Evolutionary conservation across 1,140 invertebrate species (phyloP).

Genomic region (Hycleus phaleratus): DNA sequence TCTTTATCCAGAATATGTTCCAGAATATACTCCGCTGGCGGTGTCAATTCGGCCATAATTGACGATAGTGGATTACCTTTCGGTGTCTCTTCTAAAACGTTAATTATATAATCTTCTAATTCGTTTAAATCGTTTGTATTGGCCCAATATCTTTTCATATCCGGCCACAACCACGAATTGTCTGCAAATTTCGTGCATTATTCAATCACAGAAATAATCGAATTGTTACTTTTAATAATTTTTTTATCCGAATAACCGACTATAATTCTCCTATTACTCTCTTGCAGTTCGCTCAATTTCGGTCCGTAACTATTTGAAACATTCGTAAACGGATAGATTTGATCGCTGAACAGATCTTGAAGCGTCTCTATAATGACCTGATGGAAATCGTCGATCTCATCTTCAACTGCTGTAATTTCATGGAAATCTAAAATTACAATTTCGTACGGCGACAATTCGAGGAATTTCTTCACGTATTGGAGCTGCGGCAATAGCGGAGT

Average conservation of each 20-base stretch:
- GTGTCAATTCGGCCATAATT: conserved; percentile 72
- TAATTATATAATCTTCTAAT: conserved; percentile 49
- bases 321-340: conserved; percentile 42
- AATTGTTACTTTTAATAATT: conserved; percentile 18
- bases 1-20: conserved; percentile 46
- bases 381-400: conserved; percentile 47
- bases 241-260: conserved; percentile 50
- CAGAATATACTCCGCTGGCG: conserved; percentile 56
- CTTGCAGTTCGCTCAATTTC: conserved; percentile 54
- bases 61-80: conserved; percentile 55
- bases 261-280: conserved; percentile 49
- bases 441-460: conserved; percentile 52
- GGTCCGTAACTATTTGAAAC: conserved; percentile 44
- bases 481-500: conserved; percentile 53
- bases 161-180: conserved; percentile 59
- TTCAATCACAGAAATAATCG: no score
- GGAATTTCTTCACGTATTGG: conserved; percentile 52
- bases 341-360: conserved; percentile 49
- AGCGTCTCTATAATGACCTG: conserved; percentile 49
- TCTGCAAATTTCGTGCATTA: conserved; percentile 36
- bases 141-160: conserved; percentile 59
- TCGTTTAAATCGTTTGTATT: conserved; percentile 46
- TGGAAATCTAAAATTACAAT: conserved; percentile 62
- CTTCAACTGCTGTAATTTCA: conserved; percentile 59
- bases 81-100: conserved; percentile 38